Conservation (phyloP, 2,888 invertebrate genomes). For the Lepidochrysops patricia region DNA sequence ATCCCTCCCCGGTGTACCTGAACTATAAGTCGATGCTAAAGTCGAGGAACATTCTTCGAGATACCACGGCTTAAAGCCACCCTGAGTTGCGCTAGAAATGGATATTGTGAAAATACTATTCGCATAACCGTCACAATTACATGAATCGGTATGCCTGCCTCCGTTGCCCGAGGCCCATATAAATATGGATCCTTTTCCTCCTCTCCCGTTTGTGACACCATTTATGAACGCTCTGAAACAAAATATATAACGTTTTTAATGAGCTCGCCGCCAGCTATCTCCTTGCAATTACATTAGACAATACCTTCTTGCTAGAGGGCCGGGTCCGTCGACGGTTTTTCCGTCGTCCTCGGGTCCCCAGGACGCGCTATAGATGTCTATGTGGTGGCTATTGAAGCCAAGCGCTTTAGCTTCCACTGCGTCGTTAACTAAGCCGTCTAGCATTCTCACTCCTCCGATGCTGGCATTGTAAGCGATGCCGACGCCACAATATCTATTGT, state of each 20-base stretch:
- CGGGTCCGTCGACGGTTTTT: constrained; percentile 96
- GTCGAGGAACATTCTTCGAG: constrained; percentile 99
- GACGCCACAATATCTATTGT: constrained; percentile 96
- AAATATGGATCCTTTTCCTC: constrained; percentile 95
- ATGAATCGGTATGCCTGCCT: constrained; percentile 94
- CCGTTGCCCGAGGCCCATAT: constrained; percentile 99
- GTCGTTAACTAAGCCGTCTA: constrained; percentile 97
- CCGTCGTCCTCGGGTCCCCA: constrained; percentile 99
- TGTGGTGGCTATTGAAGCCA: constrained; percentile 93
- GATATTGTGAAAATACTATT: constrained; percentile 99
- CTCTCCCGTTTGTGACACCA: constrained; percentile 92
- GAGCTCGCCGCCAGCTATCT: constrained; percentile 44
- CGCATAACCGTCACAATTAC: constrained; percentile 99
- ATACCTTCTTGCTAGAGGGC: constrained; percentile 85
- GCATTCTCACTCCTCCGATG: constrained; percentile 97
- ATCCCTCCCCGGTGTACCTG: constrained; percentile 93
- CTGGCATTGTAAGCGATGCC: constrained; percentile 98
- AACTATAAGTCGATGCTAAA: constrained; percentile 97
- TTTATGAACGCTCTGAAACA: constrained; percentile 89
- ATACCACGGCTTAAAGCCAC: constrained; percentile 97
- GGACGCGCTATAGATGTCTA: constrained; percentile 96
- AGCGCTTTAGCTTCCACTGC: constrained; percentile 95
- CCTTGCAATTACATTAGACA: constrained; percentile 41
- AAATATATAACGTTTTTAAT: constrained; percentile 48
- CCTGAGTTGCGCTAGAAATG: constrained; percentile 97